Conservation (phyloP, 1,140 invertebrate species). For the Nautilus pompilius region DNA sequence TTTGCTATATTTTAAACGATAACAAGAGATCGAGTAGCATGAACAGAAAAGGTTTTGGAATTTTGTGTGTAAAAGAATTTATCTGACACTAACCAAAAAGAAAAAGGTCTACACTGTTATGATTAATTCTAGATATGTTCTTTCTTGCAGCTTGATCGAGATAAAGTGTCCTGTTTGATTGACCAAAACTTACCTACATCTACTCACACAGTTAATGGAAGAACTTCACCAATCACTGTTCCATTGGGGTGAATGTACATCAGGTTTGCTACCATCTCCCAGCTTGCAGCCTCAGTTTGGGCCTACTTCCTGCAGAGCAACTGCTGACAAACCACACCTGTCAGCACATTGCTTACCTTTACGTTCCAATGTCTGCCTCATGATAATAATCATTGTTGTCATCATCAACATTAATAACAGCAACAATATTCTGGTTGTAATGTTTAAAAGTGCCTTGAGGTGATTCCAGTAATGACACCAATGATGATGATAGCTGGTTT, state of each 20-base stretch:
- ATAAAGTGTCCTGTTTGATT: conserved; percentile 71
- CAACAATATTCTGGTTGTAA: too few species aligned
- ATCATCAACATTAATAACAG: too few species aligned
- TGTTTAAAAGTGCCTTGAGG: too few species aligned
- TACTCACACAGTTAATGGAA: conserved; percentile 3
- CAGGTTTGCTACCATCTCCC: background rate
- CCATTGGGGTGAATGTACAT: background rate
- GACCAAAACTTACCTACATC: conserved; percentile 58
- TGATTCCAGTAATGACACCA: too few species aligned
- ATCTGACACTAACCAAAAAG: background rate
- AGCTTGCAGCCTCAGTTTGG: background rate
- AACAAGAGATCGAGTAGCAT: background rate
- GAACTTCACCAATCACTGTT: background rate
- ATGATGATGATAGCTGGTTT: too few species aligned
- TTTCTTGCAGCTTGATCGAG: conserved; percentile 63
- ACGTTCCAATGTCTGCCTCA: background rate
- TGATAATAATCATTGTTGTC: too few species aligned
- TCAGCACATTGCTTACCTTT: background rate
- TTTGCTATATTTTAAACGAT: background rate
- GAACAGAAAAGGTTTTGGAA: background rate
- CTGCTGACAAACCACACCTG: background rate
- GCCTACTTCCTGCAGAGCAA: background rate
- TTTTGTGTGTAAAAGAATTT: background rate
- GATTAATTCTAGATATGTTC: conserved; percentile 6
- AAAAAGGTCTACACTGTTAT: background rate